Conservation (phyloP, 2,888 invertebrate species). For the Hermaeophaga mercurialis region DNA sequence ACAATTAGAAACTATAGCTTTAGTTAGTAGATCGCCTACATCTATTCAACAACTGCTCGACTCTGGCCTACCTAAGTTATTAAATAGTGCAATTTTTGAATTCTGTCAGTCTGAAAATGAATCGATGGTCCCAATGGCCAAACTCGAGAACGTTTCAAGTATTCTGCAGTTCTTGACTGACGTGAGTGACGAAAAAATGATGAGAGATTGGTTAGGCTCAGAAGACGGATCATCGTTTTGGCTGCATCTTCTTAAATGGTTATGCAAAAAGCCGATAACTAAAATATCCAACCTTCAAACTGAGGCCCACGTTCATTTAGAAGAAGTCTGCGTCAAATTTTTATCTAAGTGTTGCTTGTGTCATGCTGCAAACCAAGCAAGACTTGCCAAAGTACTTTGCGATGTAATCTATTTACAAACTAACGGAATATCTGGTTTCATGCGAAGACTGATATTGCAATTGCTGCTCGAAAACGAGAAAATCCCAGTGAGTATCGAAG, state of each 20-base stretch:
- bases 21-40: conserved; percentile 80
- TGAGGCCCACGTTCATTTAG: conserved; percentile 64
- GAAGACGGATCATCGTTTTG: conserved; percentile 83
- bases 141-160: conserved; percentile 65
- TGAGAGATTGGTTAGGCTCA: conserved; percentile 88
- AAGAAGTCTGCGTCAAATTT: conserved; percentile 80
- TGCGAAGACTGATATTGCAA: conserved; percentile 79
- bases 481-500: conserved; percentile 72
- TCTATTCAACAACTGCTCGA: conserved; percentile 77
- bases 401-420: conserved; percentile 72
- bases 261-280: conserved; percentile 61
- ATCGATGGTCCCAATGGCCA: conserved; percentile 59
- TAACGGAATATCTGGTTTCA: conserved; percentile 82
- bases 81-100: conserved; percentile 67
- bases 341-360: conserved; percentile 84
- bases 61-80: conserved; percentile 71
- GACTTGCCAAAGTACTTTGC: conserved; percentile 79
- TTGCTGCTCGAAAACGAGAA: conserved; percentile 86
- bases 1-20: conserved; percentile 76
- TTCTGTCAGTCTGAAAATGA: conserved; percentile 51
- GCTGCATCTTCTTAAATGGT: conserved; percentile 77
- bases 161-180: conserved; percentile 83
- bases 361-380: conserved; percentile 82
- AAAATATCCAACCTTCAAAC: conserved; percentile 50
- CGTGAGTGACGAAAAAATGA: conserved; percentile 77